Evolutionary conservation across 2,113 vertebrate species (phyloP).

Genomic region (Lophius piscatorius): DNA sequence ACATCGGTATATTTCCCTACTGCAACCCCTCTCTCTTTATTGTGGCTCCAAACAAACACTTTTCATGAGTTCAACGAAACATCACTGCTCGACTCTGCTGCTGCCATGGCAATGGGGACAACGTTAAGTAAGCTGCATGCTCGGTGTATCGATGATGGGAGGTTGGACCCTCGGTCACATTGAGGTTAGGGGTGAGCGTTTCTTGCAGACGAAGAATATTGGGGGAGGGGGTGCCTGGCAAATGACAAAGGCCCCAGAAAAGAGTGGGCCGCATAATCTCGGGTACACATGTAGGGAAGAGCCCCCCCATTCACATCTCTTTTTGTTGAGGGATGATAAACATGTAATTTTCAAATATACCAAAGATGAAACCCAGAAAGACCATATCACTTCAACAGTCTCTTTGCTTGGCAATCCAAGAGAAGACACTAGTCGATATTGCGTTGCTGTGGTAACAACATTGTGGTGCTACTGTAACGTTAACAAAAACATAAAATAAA

Average conservation of each 20-base stretch:
- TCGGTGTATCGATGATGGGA: slow-evolving; percentile 38
- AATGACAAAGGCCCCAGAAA: slow-evolving; percentile 81
- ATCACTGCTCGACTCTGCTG: background rate
- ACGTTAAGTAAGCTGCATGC: background rate
- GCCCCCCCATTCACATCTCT: slow-evolving; percentile 20
- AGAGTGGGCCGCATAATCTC: slow-evolving; percentile 77
- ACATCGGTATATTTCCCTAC: too few relatives aligned
- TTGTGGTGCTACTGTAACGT: slow-evolving; percentile 1
- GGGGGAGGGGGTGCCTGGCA: slow-evolving; percentile 78
- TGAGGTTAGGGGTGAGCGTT: slow-evolving; percentile 73
- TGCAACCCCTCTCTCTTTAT: background rate
- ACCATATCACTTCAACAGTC: slow-evolving; percentile 8
- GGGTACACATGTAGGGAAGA: slow-evolving; percentile 59
- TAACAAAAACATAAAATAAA: slow-evolving; percentile 10
- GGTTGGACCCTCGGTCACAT: slow-evolving; percentile 49
- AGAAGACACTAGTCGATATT: slow-evolving; percentile 10
- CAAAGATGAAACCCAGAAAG: background rate
- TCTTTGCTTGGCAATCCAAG: slow-evolving; percentile 23
- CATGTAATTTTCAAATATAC: background rate
- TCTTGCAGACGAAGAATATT: slow-evolving; percentile 66
- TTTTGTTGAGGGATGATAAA: background rate
- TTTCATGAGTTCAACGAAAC: slow-evolving; percentile 15
- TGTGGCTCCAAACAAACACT: background rate
- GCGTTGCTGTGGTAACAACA: slow-evolving; percentile 30
- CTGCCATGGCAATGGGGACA: background rate